Evolutionary conservation across 2,113 vertebrate genomes (phyloP).

Genomic region (Lampris megalopsis): DNA sequence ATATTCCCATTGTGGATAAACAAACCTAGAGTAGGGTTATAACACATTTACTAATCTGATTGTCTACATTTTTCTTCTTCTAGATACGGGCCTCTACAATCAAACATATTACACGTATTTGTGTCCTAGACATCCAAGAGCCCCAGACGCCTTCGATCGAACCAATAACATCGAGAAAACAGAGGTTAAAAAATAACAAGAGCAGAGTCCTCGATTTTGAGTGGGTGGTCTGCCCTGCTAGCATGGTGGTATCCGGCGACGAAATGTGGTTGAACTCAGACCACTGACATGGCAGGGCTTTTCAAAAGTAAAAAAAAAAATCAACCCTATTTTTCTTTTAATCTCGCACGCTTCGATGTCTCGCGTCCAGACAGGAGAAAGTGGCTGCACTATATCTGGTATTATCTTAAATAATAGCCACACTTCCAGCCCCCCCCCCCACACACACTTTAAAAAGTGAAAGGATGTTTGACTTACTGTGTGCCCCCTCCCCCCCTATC

Average conservation of each 20-base stretch:
- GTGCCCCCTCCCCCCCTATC: constrained; percentile 13
- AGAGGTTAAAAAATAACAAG: constrained; percentile 55
- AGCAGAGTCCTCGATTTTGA: constrained; percentile 38
- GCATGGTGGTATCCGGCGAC: constrained; percentile 53
- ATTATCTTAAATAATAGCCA: constrained; percentile 69
- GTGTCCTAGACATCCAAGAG: constrained; percentile 27
- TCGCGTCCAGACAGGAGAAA: constrained; percentile 46
- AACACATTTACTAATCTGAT: constrained; percentile 7
- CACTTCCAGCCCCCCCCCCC: constrained; percentile 37
- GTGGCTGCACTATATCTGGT: constrained; percentile 58
- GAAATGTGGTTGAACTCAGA: constrained; percentile 43
- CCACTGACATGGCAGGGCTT: constrained; percentile 42
- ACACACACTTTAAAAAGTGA: constrained; percentile 38
- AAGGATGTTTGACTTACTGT: constrained; percentile 28
- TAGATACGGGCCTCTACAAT: constrained; percentile 13
- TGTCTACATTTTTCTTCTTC: constrained; percentile 20
- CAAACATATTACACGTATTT: constrained; percentile 11
- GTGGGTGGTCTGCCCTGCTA: constrained; percentile 67
- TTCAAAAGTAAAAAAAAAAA: constrained; percentile 26
- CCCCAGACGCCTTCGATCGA: constrained; percentile 20
- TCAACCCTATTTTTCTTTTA: constrained; percentile 51
- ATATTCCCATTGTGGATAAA: neutral
- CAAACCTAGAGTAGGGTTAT: neutral
- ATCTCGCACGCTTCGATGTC: constrained; percentile 47
- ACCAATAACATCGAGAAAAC: constrained; percentile 34